Percentiles rank a stretch among this genome's conserved stretches.
phyloP scores from a whole-genome alignment of 2,797 vertebrate genomes.

The Prionace glauca region DNA sequence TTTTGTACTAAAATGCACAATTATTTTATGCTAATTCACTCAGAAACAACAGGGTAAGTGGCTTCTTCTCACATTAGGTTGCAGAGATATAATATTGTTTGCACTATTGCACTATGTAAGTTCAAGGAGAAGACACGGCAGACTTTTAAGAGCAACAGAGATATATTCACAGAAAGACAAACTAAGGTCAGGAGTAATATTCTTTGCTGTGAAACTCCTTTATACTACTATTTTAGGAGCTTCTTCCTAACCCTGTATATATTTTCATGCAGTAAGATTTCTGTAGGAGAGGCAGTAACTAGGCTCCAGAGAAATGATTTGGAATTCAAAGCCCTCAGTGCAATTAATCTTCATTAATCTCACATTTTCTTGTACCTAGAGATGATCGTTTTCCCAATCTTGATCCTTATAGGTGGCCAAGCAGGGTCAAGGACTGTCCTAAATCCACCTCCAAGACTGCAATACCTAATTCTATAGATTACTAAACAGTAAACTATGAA shows the following conservation, averaged over 20 bases:
- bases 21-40: constrained; percentile 20
- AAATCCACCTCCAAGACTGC: neutral
- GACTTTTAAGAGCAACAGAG: constrained; percentile 24
- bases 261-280: constrained; percentile 15
- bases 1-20: constrained; percentile 28
- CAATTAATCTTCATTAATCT: neutral
- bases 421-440: neutral
- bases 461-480: neutral
- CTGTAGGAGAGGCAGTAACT: neutral
- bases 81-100: neutral
- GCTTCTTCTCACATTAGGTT: neutral
- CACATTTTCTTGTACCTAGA: neutral
- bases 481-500: neutral
- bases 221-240: neutral
- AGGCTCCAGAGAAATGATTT: neutral
- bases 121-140: neutral
- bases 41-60: constrained; percentile 19
- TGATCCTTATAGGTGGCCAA: neutral
- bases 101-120: neutral
- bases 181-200: neutral
- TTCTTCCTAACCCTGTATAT: neutral
- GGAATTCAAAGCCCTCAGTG: neutral
- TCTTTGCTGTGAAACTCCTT: neutral
- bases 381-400: neutral
- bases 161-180: constrained; percentile 15